phyloP scores from a whole-genome alignment of 2,888 invertebrate genomes.

The Orchestes rusci region DNA sequence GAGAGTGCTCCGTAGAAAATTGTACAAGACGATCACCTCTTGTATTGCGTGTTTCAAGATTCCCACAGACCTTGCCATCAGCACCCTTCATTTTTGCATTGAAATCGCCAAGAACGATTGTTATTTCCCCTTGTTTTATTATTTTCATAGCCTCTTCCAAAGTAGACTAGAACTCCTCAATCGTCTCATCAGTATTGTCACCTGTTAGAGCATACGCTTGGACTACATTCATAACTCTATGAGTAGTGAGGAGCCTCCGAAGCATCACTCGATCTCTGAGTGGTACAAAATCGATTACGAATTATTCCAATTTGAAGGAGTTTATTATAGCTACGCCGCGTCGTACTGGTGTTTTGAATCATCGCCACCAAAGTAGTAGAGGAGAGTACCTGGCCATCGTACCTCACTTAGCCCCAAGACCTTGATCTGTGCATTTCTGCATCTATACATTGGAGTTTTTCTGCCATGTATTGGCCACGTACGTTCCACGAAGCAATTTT shows the following conservation, averaged over 20 bases:
- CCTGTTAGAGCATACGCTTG: slow-evolving; percentile 8
- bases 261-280: slow-evolving; percentile 8
- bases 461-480: too few relatives aligned
- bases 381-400: slow-evolving; percentile 16
- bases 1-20: neutral
- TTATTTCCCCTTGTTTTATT: slow-evolving; percentile 5
- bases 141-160: slow-evolving; percentile 5
- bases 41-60: neutral
- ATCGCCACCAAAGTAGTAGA: slow-evolving; percentile 13
- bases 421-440: slow-evolving; percentile 14
- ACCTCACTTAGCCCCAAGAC: slow-evolving; percentile 17
- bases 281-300: slow-evolving; percentile 42
- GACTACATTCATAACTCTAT: slow-evolving; percentile 7
- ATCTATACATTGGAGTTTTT: too few relatives aligned
- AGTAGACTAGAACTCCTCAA: slow-evolving; percentile 6
- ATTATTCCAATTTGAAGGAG: slow-evolving; percentile 4
- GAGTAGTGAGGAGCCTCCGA: slow-evolving; percentile 3
- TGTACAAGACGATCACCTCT: slow-evolving; percentile 6
- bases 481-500: too few relatives aligned
- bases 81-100: slow-evolving; percentile 1
- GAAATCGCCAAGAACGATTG: neutral
- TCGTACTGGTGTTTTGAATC: slow-evolving; percentile 15
- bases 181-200: slow-evolving; percentile 3
- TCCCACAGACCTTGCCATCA: slow-evolving; percentile 2
- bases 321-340: slow-evolving; percentile 9